A percentile compares a stretch with the other conserved stretches of the same genome.
These are phyloP conservation scores for Muscicapa adusta DNA, from an alignment of 2,113 vertebrate species.

Conservation along the genomic window DNA sequence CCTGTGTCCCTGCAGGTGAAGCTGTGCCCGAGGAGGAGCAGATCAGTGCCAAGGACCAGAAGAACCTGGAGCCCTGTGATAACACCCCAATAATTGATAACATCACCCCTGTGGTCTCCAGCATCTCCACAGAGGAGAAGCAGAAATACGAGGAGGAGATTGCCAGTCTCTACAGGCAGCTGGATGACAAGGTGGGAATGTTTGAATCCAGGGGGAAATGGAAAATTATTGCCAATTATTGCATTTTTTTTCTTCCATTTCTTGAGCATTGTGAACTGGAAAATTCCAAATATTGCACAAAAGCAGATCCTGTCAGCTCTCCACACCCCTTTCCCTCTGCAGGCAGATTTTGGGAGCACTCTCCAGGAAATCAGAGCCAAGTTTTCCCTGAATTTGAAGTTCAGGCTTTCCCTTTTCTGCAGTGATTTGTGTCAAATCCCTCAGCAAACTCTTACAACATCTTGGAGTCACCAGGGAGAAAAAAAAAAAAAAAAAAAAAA, in stretches of 20 bases:
- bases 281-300: not conserved
- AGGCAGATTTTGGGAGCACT: not conserved
- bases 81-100: conserved; percentile 85
- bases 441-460: not conserved
- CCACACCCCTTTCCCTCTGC: not conserved
- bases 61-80: conserved; percentile 80
- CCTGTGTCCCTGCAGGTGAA: conserved; percentile 42
- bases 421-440: not conserved
- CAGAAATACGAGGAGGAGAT: conserved; percentile 85
- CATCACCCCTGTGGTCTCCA: conserved; percentile 59
- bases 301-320: not conserved
- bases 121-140: conserved; percentile 76
- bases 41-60: conserved; percentile 86
- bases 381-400: not conserved
- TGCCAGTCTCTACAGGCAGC: conserved; percentile 84
- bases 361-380: not conserved
- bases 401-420: not conserved
- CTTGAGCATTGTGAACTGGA: rapidly evolving
- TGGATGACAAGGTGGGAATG: conserved; percentile 87
- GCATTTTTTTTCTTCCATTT: rapidly evolving
- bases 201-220: not conserved
- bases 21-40: conserved; percentile 88
- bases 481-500: not conserved
- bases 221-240: not conserved
- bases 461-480: not conserved